Evolutionary conservation across 2,113 vertebrate genomes (phyloP).

Genomic region (Elanoides forficatus): DNA sequence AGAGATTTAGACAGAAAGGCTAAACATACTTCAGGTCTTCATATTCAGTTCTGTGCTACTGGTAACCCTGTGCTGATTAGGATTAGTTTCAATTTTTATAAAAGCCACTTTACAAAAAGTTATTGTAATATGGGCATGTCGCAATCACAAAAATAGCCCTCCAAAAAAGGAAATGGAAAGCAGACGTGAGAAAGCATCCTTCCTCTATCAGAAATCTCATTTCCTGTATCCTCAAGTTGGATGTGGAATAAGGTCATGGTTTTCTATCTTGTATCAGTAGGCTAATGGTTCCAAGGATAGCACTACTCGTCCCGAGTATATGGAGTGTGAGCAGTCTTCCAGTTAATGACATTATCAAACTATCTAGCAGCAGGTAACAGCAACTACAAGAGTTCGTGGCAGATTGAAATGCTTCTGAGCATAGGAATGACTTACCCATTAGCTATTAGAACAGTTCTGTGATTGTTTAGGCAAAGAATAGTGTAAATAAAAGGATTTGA

Average conservation of each 20-base stretch:
- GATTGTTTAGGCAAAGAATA: neutral
- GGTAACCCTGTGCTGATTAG: neutral
- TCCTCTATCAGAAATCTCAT: neutral
- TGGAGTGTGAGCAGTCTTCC: accelerated
- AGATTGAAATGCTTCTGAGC: neutral
- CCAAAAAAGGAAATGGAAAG: neutral
- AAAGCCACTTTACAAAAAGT: neutral
- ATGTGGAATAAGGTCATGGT: neutral
- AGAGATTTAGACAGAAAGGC: neutral
- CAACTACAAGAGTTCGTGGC: neutral
- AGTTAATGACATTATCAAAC: neutral
- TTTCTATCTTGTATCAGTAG: neutral
- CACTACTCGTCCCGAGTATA: neutral
- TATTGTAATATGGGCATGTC: accelerated
- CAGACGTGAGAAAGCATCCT: neutral
- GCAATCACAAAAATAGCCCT: neutral
- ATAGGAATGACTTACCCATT: neutral
- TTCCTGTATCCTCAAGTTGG: neutral
- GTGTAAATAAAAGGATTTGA: neutral
- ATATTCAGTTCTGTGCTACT: neutral
- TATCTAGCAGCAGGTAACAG: neutral
- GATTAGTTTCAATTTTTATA: neutral
- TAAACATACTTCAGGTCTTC: neutral
- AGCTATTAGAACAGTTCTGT: neutral
- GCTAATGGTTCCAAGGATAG: neutral